A percentile compares a stretch with the other conserved stretches of the same genome.
These are phyloP conservation scores for Scalopus aquaticus DNA, from an alignment of 2,113 vertebrate genomes.

Conservation along the genomic window DNA sequence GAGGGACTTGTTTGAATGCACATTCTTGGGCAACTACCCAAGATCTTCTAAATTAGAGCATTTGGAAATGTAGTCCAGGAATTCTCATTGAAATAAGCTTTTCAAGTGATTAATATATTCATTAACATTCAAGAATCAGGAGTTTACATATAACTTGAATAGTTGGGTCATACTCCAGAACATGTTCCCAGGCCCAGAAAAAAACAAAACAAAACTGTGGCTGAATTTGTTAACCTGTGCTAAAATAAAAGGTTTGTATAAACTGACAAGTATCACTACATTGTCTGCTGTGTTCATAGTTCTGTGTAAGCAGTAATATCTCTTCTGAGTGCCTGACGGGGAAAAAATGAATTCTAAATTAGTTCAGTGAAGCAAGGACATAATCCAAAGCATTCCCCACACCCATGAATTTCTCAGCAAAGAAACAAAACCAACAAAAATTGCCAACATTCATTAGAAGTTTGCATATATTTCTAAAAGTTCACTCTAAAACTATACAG, in stretches of 20 bases:
- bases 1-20: neutral
- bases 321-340: neutral
- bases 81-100: neutral
- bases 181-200: neutral
- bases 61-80: neutral
- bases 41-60: neutral
- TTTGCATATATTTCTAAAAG: neutral
- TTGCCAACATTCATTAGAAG: neutral
- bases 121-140: neutral
- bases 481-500: neutral
- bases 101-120: neutral
- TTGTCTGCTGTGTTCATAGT: neutral
- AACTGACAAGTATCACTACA: neutral
- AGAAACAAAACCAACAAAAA: neutral
- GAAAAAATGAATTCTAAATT: neutral
- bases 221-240: neutral
- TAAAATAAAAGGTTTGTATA: neutral
- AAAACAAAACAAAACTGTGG: neutral
- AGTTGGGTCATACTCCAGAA: neutral
- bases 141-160: neutral
- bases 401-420: neutral
- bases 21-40: neutral
- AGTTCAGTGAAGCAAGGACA: neutral
- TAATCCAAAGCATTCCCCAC: neutral
- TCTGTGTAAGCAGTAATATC: neutral